phyloP scores from a whole-genome alignment of 1,140 invertebrate species.

The Armadillidium nasatum region DNA sequence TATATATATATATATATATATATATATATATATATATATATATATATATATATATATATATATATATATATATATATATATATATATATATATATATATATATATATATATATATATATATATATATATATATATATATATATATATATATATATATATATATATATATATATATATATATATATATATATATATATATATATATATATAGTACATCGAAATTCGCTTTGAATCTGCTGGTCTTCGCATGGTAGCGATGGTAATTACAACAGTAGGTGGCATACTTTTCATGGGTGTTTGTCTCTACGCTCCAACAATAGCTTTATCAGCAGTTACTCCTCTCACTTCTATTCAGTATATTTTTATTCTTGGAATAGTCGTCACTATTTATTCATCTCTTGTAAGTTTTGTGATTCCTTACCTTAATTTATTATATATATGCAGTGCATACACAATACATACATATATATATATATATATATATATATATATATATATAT shows the following conservation, averaged over 20 bases:
- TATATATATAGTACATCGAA: not conserved
- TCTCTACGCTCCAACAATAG: constrained; percentile 9
- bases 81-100: not conserved
- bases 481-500: no score
- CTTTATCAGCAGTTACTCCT: constrained; percentile 1
- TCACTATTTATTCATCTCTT: constrained; percentile 7
- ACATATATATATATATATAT: not conserved
- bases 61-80: constrained; percentile 8
- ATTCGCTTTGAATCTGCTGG: not conserved
- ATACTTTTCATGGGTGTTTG: not conserved
- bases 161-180: not conserved
- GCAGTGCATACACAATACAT: not conserved
- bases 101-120: not conserved
- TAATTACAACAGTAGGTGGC: no score
- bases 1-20: no score
- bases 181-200: constrained; percentile 6
- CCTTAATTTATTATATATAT: no score
- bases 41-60: not conserved
- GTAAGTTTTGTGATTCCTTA: not conserved
- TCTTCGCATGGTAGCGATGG: no score
- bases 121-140: not conserved
- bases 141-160: constrained; percentile 2
- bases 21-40: no score
- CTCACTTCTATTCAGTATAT: not conserved
- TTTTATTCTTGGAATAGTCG: not conserved